Percentiles rank a stretch among this genome's conserved stretches.
phyloP scores from a whole-genome alignment of 2,797 vertebrate species.

The Sparidentex hasta region DNA sequence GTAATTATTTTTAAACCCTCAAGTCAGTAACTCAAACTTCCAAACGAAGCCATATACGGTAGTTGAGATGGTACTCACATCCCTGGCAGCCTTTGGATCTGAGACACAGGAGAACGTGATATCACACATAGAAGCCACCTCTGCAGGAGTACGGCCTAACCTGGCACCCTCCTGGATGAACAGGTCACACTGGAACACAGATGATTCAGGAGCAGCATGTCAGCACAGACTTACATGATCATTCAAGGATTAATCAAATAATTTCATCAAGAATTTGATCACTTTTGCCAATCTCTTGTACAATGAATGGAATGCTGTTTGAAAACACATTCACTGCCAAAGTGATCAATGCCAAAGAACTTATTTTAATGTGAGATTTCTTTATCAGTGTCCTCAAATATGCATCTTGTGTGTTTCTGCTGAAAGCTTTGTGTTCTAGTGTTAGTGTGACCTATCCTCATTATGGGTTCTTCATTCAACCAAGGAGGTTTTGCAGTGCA shows the following conservation, averaged over 20 bases:
- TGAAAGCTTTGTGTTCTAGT: too few relatives aligned
- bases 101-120: constrained; percentile 99
- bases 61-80: constrained; percentile 87
- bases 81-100: constrained; percentile 97
- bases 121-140: constrained; percentile 98
- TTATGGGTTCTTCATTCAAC: too few relatives aligned
- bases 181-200: constrained; percentile 91
- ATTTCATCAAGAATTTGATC: too few relatives aligned
- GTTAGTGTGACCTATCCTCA: too few relatives aligned
- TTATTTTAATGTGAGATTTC: too few relatives aligned
- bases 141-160: constrained; percentile 96
- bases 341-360: too few relatives aligned
- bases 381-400: too few relatives aligned
- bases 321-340: too few relatives aligned
- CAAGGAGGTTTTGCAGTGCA: too few relatives aligned
- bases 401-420: too few relatives aligned
- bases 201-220: too few relatives aligned
- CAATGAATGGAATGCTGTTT: background rate
- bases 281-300: background rate
- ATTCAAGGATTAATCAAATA: background rate
- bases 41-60: background rate
- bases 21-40: background rate
- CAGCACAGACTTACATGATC: background rate
- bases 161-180: constrained; percentile 99
- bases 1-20: background rate